Percentiles rank a stretch among this genome's conserved stretches.
phyloP scores from a whole-genome alignment of 2,113 vertebrate genomes.

The Pygoscelis antarcticus region DNA sequence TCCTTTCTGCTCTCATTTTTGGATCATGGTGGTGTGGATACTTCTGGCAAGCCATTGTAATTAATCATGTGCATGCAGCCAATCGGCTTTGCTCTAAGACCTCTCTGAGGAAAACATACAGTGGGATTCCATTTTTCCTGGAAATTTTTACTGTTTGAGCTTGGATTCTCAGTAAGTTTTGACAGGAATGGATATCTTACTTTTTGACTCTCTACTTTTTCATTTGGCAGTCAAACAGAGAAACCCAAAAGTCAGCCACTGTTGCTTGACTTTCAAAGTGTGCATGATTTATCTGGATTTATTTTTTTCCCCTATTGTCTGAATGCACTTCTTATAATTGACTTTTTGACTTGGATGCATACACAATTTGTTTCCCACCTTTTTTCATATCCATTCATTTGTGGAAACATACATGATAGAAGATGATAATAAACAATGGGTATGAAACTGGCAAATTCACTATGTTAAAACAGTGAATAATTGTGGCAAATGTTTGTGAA shows the following conservation, averaged over 20 bases:
- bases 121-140: constrained; percentile 79
- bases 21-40: constrained; percentile 54
- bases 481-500: neutral
- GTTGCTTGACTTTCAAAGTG: neutral
- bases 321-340: neutral
- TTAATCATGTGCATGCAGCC: constrained; percentile 77
- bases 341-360: neutral
- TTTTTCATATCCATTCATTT: neutral
- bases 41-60: constrained; percentile 74
- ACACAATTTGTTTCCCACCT: neutral
- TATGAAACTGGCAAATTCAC: neutral
- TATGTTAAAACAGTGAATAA: neutral
- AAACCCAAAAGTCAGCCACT: neutral
- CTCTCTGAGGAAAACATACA: constrained; percentile 74
- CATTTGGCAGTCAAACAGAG: neutral
- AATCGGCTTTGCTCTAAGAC: constrained; percentile 68
- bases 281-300: neutral
- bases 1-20: constrained; percentile 74
- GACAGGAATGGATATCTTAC: neutral
- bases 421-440: neutral
- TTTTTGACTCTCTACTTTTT: neutral
- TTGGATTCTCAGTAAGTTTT: constrained; percentile 77
- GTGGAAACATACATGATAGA: neutral
- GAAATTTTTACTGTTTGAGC: constrained; percentile 80
- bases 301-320: neutral